Evolutionary conservation across 2,888 invertebrate species (phyloP).

Genomic region (Pseudoips prasinana): DNA sequence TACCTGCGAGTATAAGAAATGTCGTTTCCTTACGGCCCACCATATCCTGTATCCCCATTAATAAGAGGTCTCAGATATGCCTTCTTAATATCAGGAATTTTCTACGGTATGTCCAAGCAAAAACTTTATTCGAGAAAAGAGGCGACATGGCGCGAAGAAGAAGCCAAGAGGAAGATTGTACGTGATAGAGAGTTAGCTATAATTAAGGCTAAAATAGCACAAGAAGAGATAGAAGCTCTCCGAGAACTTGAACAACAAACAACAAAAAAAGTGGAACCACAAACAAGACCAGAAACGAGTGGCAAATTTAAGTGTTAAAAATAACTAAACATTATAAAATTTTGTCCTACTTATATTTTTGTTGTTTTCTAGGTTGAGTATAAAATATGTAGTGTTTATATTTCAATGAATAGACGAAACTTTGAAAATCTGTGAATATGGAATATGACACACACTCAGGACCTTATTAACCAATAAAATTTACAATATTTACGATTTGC

Average conservation of each 20-base stretch:
- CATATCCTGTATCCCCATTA: constrained; percentile 64
- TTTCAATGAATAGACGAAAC: no score
- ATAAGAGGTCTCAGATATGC: constrained; percentile 61
- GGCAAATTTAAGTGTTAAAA: no score
- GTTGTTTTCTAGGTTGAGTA: no score
- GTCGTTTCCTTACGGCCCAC: constrained; percentile 46
- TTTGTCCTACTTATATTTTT: no score
- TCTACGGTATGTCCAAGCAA: constrained; percentile 60
- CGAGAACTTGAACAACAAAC: constrained; percentile 55
- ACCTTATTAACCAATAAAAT: no score
- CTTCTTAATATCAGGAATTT: constrained; percentile 58
- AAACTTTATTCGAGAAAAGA: constrained; percentile 49
- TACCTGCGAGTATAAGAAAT: constrained; percentile 2
- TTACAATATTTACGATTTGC: no score
- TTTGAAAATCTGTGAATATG: no score
- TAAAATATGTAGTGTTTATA: no score
- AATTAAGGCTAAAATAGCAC: constrained; percentile 50
- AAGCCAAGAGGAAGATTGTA: constrained; percentile 53
- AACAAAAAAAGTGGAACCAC: neutral
- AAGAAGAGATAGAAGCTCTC: constrained; percentile 52
- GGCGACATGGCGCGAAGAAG: constrained; percentile 43
- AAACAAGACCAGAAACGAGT: no score
- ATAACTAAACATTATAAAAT: no score
- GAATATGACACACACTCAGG: no score
- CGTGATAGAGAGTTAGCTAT: constrained; percentile 53